Conservation (phyloP, 2,888 invertebrate genomes). For the Aleiodes testaceus region DNA sequence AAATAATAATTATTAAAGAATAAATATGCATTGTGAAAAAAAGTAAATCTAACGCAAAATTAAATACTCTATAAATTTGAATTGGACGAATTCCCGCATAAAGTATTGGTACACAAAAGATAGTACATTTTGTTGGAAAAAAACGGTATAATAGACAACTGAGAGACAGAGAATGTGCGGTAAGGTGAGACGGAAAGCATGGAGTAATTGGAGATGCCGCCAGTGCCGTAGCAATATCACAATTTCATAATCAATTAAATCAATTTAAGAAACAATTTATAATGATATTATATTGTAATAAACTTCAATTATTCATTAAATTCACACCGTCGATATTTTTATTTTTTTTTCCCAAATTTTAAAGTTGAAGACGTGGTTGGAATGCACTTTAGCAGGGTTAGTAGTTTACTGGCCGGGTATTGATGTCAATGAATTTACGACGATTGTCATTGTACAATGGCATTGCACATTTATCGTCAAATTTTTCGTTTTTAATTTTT, state of each 20-base stretch:
- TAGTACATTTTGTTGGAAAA: constrained; percentile 7
- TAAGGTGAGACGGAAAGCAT: constrained; percentile 50
- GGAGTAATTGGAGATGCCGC: constrained; percentile 59
- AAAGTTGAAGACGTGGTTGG: constrained; percentile 6
- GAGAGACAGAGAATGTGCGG: constrained; percentile 1
- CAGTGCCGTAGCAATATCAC: constrained; percentile 53
- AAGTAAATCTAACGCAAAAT: neutral
- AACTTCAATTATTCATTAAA: constrained; percentile 48
- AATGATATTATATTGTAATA: too few species aligned
- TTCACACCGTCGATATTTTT: constrained; percentile 8
- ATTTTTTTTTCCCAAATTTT: neutral
- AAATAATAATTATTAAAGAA: neutral
- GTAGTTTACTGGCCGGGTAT: constrained; percentile 21
- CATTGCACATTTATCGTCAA: constrained; percentile 35
- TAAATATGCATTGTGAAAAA: too few species aligned
- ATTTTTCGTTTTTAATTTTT: constrained; percentile 3
- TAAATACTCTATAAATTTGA: constrained; percentile 47
- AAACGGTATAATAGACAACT: constrained; percentile 13
- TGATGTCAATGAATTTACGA: constrained; percentile 11
- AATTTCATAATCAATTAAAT: too few species aligned
- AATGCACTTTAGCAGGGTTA: constrained; percentile 17
- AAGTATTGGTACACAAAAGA: constrained; percentile 38
- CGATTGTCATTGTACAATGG: constrained; percentile 33
- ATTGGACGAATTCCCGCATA: constrained; percentile 59
- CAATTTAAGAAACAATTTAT: too few species aligned